These are phyloP conservation scores for Sphaerophoria taeniata DNA, from an alignment of 2,888 invertebrate species.

Conservation along the genomic window DNA sequence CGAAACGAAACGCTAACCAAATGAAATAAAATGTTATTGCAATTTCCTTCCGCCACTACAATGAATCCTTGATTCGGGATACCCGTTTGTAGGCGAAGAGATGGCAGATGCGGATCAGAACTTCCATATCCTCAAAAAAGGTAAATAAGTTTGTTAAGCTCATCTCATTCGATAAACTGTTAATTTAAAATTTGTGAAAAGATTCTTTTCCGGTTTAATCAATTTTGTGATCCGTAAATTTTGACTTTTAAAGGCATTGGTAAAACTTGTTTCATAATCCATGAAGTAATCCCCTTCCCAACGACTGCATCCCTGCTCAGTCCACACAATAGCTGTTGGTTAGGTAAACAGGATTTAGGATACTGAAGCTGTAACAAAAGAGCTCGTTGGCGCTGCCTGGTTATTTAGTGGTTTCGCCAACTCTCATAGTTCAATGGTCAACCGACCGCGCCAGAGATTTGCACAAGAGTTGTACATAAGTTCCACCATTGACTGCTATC, in stretches of 20 bases:
- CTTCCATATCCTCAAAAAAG: neutral
- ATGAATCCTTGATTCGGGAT: conserved; percentile 31
- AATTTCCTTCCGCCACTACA: conserved; percentile 55
- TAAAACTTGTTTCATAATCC: neutral
- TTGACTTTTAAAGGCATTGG: too few relatives aligned
- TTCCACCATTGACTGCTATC: too few relatives aligned
- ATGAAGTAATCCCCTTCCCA: neutral
- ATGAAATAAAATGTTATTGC: conserved; percentile 73
- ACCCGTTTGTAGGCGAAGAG: neutral
- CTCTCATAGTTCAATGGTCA: conserved; percentile 66
- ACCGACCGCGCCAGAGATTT: conserved; percentile 29
- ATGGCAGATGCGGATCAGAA: neutral
- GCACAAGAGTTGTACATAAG: too few relatives aligned
- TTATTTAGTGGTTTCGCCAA: conserved; percentile 56
- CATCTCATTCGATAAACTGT: too few relatives aligned
- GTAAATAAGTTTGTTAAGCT: neutral
- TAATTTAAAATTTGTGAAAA: too few relatives aligned
- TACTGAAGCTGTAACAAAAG: conserved; percentile 11
- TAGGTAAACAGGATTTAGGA: conserved; percentile 36
- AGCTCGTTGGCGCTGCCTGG: conserved; percentile 9
- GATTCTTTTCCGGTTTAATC: too few relatives aligned
- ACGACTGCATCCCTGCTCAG: neutral
- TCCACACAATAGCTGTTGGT: conserved; percentile 29
- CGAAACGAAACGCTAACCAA: conserved; percentile 71
- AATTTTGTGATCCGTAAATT: too few relatives aligned